Evolutionary conservation across 2,113 vertebrate species (phyloP).

Genomic region (Heterotis niloticus): DNA sequence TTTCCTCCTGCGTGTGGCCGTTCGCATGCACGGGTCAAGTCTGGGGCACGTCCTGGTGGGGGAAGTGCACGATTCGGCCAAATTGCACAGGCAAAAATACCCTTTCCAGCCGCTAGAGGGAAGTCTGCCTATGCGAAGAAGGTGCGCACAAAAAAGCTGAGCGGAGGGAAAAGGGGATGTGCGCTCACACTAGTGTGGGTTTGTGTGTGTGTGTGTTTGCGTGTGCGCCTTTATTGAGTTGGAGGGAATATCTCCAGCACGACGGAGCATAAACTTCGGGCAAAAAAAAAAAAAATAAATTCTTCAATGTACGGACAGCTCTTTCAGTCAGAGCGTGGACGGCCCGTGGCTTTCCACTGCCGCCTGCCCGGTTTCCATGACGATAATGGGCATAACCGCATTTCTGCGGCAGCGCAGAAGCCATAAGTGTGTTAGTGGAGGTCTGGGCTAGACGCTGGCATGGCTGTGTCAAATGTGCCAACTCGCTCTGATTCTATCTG

Average conservation of each 20-base stretch:
- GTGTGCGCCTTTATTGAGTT: slow-evolving; percentile 8
- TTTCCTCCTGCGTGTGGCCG: neutral
- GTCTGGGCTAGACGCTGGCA: slow-evolving; percentile 34
- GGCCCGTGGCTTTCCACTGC: slow-evolving; percentile 42
- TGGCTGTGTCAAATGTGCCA: slow-evolving; percentile 14
- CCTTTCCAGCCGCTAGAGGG: slow-evolving; percentile 55
- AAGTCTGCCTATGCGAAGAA: slow-evolving; percentile 45
- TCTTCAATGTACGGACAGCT: slow-evolving; percentile 36
- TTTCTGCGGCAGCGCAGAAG: slow-evolving; percentile 41
- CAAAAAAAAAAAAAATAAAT: slow-evolving; percentile 29
- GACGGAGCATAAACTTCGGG: slow-evolving; percentile 50
- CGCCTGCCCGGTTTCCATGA: slow-evolving; percentile 62
- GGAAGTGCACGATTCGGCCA: neutral
- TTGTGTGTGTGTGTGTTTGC: neutral
- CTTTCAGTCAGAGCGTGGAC: slow-evolving; percentile 28
- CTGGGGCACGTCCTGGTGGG: neutral
- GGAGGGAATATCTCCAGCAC: slow-evolving; percentile 46
- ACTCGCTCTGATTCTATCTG: neutral
- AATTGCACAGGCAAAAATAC: neutral
- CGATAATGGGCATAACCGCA: slow-evolving; percentile 60
- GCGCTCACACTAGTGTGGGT: neutral
- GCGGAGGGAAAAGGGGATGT: neutral
- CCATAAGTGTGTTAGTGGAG: slow-evolving; percentile 39
- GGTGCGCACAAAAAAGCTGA: slow-evolving; percentile 17
- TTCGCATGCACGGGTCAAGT: neutral